Base-by-base conservation (phyloP, 2,797 vertebrate genomes). In the Siniperca scherzeri region DNA sequence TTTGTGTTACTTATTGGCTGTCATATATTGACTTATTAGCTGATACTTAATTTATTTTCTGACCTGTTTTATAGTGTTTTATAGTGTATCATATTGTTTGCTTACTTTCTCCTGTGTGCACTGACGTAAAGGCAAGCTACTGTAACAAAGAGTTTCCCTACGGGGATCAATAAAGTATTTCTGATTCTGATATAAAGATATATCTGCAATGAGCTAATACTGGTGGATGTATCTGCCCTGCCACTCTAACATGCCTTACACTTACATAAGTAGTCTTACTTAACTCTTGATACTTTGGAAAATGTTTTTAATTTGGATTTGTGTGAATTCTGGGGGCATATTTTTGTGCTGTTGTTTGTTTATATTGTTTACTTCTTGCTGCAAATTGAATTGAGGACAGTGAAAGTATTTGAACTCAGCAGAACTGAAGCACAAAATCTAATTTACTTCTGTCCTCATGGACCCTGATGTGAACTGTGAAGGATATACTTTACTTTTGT, bases 321-420 rank as follows among this genome's bases (percentile, higher is more conserved):
- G 22, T 81, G 42, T 52, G 3, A 78, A 42, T 70, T 5, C 27
- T 46, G 17, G 25, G n/a, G 19, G 14, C 30, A 30, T 56, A 22
- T 65, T 36, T 86, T 53, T 48, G 75, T 78, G 60, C 53, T 71
- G 46, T 14, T 80, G 7, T 59, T 68, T 79, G 30, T 82, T 78
- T 67, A 48, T 77, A 72, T 66, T 33, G 71, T 57, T 66, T 62
- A 70, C 38, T 42, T 68, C 52, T 64, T 55, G n/a, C 42, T 56
- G n/a, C 12, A 83, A 86, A 88, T 83, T 70, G 3, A 27, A 80
- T 85, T 27, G 11, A 61, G 46, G 52, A 84, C 71, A 89, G 42
- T 66, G 62, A 81, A 56, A 6, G 21, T 46, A 66, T 80, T 89
- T 44, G 14, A 70, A 70, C 22, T 60, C 7, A 59, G 50, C 0